Evolutionary conservation across 2,113 vertebrate species (phyloP).

Genomic region (Eolophus roseicapilla): DNA sequence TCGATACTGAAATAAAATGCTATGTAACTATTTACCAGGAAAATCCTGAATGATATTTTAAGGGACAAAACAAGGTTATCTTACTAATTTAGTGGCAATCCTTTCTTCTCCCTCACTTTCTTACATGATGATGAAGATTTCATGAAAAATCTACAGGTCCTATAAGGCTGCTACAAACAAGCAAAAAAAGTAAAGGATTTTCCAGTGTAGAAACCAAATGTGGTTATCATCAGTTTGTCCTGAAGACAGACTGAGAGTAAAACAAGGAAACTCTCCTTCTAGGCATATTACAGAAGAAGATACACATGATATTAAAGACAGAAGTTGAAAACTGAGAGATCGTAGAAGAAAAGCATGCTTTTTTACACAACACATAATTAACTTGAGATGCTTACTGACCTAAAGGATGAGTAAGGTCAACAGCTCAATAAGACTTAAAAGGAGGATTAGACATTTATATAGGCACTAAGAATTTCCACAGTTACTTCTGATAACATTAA

Average conservation of each 20-base stretch:
- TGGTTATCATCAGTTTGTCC: background rate
- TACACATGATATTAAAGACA: background rate
- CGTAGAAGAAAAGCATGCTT: background rate
- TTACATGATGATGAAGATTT: background rate
- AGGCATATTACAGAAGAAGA: background rate
- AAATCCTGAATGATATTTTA: background rate
- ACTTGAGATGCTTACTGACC: background rate
- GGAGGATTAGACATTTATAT: background rate
- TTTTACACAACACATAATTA: background rate
- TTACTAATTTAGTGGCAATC: background rate
- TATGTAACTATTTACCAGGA: background rate
- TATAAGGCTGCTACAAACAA: background rate
- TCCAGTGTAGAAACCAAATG: background rate
- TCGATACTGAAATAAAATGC: background rate
- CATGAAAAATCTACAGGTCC: background rate
- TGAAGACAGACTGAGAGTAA: background rate
- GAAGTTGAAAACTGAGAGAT: background rate
- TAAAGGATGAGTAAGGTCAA: background rate
- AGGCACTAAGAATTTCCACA: background rate
- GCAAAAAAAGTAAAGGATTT: background rate
- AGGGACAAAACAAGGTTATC: background rate
- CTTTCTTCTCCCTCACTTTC: background rate
- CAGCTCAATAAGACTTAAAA: background rate
- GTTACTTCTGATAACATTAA: background rate
- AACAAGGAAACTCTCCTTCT: background rate